Conservation (phyloP, 2,888 invertebrate genomes). For the Malthinus flaveolus region DNA sequence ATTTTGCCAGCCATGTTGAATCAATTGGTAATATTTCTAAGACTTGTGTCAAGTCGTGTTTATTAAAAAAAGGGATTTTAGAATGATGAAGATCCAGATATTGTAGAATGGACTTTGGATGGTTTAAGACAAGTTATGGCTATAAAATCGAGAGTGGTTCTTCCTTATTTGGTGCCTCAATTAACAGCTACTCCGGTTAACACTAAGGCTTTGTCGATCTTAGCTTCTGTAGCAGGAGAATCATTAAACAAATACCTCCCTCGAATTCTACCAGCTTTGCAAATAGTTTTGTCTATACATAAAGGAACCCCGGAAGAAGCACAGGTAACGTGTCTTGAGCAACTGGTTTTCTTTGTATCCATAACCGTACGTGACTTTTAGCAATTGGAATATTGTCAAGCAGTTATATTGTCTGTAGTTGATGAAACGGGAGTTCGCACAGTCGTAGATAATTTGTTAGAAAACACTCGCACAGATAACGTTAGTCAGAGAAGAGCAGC, state of each 20-base stretch:
- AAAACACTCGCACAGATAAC: constrained; percentile 69
- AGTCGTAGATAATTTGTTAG: constrained; percentile 84
- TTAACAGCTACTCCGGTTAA: constrained; percentile 87
- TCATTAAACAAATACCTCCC: constrained; percentile 87
- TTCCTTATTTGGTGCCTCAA: constrained; percentile 95
- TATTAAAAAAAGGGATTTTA: constrained; percentile 41
- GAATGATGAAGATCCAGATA: constrained; percentile 76
- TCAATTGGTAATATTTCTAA: constrained; percentile 60
- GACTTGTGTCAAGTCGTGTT: background rate
- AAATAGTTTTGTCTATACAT: constrained; percentile 73
- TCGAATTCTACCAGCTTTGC: constrained; percentile 89
- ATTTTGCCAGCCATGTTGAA: constrained; percentile 91
- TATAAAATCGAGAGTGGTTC: constrained; percentile 91
- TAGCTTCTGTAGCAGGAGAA: constrained; percentile 94
- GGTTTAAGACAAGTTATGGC: constrained; percentile 97
- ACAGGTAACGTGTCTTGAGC: constrained; percentile 36
- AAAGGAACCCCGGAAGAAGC: constrained; percentile 67
- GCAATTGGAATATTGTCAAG: constrained; percentile 90
- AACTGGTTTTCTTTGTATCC: no score
- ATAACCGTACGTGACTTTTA: constrained; percentile 41
- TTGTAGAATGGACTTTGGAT: constrained; percentile 90
- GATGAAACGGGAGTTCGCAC: constrained; percentile 87
- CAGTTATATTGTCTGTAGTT: constrained; percentile 87
- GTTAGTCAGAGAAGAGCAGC: constrained; percentile 75
- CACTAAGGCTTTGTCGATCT: constrained; percentile 89